Conservation (phyloP, 2,113 vertebrate species). For the Saccopteryx leptura region DNA sequence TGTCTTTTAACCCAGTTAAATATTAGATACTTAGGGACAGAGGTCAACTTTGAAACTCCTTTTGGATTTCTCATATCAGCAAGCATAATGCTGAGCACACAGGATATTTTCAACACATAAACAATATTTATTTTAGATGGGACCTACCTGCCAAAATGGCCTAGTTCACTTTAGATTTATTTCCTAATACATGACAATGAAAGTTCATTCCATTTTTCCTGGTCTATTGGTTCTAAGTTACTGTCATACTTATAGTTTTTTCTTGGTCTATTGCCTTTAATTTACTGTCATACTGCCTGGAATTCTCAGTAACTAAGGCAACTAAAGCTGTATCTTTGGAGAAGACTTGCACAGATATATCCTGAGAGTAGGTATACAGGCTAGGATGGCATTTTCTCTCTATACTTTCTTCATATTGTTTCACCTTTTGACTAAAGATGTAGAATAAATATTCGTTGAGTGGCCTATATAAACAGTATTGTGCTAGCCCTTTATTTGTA, state of each 20-base stretch:
- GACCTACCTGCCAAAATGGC: slow-evolving; percentile 9
- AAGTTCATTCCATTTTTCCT: slow-evolving; percentile 63
- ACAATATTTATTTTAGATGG: slow-evolving; percentile 26
- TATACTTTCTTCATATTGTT: not conserved
- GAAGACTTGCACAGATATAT: not conserved
- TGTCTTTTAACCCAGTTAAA: not conserved
- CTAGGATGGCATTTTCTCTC: not conserved
- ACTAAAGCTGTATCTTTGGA: slow-evolving; percentile 52
- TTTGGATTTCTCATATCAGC: slow-evolving; percentile 9
- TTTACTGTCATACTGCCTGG: slow-evolving; percentile 52
- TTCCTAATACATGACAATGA: slow-evolving; percentile 9
- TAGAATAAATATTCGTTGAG: not conserved
- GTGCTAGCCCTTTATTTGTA: not conserved
- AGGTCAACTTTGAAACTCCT: not conserved
- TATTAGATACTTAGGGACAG: not conserved
- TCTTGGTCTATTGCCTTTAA: slow-evolving; percentile 54
- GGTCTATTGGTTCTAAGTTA: slow-evolving; percentile 67
- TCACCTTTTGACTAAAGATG: not conserved
- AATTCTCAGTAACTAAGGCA: slow-evolving; percentile 34
- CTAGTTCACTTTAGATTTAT: slow-evolving; percentile 66
- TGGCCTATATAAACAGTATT: not conserved
- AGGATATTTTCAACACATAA: slow-evolving; percentile 46
- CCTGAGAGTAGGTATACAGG: not conserved
- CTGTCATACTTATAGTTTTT: slow-evolving; percentile 31
- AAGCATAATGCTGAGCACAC: not conserved